Conservation (phyloP, 2,113 vertebrate species). For the Megaleporinus macrocephalus region DNA sequence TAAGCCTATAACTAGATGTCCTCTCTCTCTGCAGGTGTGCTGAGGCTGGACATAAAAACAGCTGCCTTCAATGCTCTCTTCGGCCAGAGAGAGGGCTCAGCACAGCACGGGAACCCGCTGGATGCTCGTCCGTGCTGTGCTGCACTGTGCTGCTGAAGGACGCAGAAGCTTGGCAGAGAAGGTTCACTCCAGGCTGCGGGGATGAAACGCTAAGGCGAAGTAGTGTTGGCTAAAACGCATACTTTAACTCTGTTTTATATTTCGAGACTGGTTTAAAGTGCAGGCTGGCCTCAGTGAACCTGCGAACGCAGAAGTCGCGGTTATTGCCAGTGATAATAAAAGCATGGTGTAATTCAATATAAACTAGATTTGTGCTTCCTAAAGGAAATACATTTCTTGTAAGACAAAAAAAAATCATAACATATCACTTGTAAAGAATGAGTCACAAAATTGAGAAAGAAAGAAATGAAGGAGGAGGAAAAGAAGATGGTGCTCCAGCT, state of each 20-base stretch:
- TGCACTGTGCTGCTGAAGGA: neutral
- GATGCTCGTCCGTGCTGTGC: conserved; percentile 1
- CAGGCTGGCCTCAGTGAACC: neutral
- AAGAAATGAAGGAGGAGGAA: too few species aligned
- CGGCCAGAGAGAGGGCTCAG: conserved; percentile 22
- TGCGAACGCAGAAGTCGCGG: neutral
- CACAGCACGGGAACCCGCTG: neutral
- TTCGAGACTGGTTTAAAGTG: neutral
- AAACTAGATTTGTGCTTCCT: too few species aligned
- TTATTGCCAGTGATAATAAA: neutral
- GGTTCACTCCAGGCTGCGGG: neutral
- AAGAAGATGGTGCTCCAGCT: too few species aligned
- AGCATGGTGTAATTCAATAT: neutral
- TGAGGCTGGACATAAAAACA: conserved; percentile 1
- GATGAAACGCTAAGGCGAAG: too few species aligned
- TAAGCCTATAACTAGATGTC: conserved; percentile 28
- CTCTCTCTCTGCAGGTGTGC: conserved; percentile 24
- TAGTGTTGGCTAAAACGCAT: too few species aligned
- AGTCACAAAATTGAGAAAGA: too few species aligned
- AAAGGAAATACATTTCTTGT: too few species aligned
- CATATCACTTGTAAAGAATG: too few species aligned
- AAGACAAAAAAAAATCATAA: too few species aligned
- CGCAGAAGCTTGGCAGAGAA: neutral
- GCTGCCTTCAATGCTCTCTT: conserved; percentile 15
- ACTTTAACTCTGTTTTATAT: too few species aligned